Conservation (phyloP, 2,888 invertebrate genomes). For the Podabrus alpinus region DNA sequence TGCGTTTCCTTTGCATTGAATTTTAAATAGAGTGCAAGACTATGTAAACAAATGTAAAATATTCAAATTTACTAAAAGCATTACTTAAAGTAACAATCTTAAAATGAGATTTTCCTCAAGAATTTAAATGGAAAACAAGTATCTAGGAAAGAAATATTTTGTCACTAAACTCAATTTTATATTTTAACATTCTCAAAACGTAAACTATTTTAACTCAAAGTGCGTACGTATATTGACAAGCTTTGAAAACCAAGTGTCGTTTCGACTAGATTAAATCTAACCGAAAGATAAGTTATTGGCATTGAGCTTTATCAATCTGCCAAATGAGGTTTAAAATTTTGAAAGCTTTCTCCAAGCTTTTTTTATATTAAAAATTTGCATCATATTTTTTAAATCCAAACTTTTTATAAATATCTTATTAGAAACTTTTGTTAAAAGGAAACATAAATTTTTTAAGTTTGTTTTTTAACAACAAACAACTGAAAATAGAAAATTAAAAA, state of each 20-base stretch:
- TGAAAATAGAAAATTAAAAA: no score
- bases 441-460: no score
- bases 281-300: neutral
- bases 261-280: neutral
- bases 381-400: neutral
- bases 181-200: neutral
- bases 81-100: neutral
- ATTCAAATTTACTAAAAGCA: slow-evolving; percentile 2
- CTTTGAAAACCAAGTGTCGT: neutral
- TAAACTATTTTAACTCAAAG: neutral
- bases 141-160: neutral
- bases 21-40: neutral
- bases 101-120: neutral
- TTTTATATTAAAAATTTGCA: neutral
- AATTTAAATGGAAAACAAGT: neutral
- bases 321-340: neutral
- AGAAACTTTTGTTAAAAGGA: no score
- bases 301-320: neutral
- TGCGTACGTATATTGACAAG: neutral
- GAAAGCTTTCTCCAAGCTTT: neutral
- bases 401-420: neutral
- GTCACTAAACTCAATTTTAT: neutral
- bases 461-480: no score
- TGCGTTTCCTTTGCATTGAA: neutral
- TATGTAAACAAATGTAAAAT: slow-evolving; percentile 1